phyloP scores from a whole-genome alignment of 2,797 vertebrate genomes.

The Rhinoraja longicauda region DNA sequence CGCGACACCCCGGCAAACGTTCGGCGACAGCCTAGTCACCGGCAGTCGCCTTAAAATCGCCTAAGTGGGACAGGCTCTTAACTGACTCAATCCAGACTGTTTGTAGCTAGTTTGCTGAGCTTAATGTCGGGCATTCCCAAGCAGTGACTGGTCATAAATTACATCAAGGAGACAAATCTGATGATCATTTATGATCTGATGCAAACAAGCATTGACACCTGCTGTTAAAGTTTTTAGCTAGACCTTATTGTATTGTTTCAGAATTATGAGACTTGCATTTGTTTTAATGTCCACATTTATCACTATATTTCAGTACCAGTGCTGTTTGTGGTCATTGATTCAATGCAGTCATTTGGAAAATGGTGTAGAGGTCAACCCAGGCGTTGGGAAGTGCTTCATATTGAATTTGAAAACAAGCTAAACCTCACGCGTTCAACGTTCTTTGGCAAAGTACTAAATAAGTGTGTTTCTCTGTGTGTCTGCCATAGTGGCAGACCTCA shows the following conservation, averaged over 20 bases:
- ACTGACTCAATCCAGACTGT: neutral
- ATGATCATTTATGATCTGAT: neutral
- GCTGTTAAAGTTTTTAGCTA: neutral
- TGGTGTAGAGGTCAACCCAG: neutral
- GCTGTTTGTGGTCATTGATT: neutral
- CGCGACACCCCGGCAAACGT: too few relatives aligned
- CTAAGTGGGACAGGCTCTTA: too few relatives aligned
- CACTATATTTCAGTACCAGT: neutral
- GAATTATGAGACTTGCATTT: neutral
- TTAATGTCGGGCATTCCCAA: neutral
- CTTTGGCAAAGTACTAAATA: neutral
- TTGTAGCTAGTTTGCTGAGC: neutral
- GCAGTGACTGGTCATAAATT: neutral
- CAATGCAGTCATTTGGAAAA: neutral
- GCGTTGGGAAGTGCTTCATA: neutral
- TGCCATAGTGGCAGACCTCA: neutral
- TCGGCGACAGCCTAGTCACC: too few relatives aligned
- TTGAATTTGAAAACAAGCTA: neutral
- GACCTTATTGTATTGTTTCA: neutral
- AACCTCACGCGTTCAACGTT: neutral
- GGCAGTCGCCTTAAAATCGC: too few relatives aligned
- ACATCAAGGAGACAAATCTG: neutral
- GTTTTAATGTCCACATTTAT: neutral
- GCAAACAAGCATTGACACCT: neutral
- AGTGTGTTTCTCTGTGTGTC: neutral